These are phyloP conservation scores for Blennius ocellaris DNA, from an alignment of 2,113 vertebrate species.

Conservation along the genomic window DNA sequence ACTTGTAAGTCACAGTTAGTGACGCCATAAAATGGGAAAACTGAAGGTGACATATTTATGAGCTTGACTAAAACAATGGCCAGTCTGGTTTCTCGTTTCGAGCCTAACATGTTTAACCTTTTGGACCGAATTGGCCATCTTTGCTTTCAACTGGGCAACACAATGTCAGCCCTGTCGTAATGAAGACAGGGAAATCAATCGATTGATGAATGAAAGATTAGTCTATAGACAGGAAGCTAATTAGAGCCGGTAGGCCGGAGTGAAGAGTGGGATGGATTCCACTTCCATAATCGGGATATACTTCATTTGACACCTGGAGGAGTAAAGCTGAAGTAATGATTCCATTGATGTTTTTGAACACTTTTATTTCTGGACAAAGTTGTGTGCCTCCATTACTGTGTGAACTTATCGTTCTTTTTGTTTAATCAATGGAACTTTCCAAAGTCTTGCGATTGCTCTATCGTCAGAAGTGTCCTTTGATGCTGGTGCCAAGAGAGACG, in stretches of 20 bases:
- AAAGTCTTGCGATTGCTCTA: conserved; percentile 23
- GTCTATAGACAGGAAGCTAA: conserved; percentile 78
- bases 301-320: conserved; percentile 72
- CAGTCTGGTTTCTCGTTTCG: conserved; percentile 32
- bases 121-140: conserved; percentile 62
- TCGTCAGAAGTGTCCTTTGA: conserved; percentile 43
- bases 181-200: conserved; percentile 81
- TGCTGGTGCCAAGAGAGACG: conserved; percentile 39
- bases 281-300: conserved; percentile 70
- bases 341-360: conserved; percentile 53
- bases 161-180: conserved; percentile 63
- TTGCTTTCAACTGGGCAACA: conserved; percentile 58
- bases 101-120: conserved; percentile 80
- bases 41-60: conserved; percentile 53
- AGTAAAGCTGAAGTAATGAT: conserved; percentile 70
- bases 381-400: not conserved
- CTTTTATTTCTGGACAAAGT: conserved; percentile 38
- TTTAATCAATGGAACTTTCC: conserved; percentile 42
- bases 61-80: conserved; percentile 43
- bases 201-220: conserved; percentile 83
- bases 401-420: not conserved
- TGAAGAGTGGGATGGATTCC: conserved; percentile 69
- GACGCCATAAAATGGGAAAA: conserved; percentile 15
- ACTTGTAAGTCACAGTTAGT: conserved; percentile 22
- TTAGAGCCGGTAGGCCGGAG: conserved; percentile 70